Base-by-base conservation (phyloP, 2,797 vertebrate species). In the Diceros bicornis region DNA sequence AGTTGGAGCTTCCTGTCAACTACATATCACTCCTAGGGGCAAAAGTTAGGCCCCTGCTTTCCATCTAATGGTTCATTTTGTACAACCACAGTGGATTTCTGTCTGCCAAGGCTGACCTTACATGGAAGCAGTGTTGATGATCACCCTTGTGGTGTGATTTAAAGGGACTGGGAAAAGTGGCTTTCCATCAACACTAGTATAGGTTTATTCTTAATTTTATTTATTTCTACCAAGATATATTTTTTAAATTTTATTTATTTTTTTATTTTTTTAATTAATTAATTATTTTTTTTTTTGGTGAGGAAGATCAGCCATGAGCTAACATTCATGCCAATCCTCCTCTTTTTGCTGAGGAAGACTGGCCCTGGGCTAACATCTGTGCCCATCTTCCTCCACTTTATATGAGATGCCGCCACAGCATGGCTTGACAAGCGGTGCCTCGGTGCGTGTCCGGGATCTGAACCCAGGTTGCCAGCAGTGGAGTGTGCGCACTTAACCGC, bases 21-120 rank as follows among this genome's bases (percentile, higher is more conserved):
- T 89, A 17, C 23, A 18, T 29, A 72, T 96, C 29, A 50, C 13
- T 81, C 10, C 29, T 50, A 61, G 18, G 27, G 82, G 23, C 12
- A 25, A 79, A 94, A 50, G 5, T 69, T 69, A 88, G 55, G 16
- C 14, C 29, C 37, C 25, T 66, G 25, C 16, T 92, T 89, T 74
- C 57, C 18, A 62, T 72, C 16, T 89, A 82, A 69, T 81, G 64
- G 21, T 59, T 32, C 77, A n/a, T 20, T 75, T 64, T 85, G 25
- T 78, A 92, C 11, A 85, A 75, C 29, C 9, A 57, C 41, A 66
- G 44, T 96, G 47, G 44, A 92, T 94, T 96, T 93, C 52, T 50
- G 29, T 47, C 7, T 79, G 66, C 29, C 29, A 93, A 55, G 27
- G 5, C 34, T 92, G 74, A 75, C 13, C 34, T 89, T 92, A 86